A percentile compares a stretch with the other conserved stretches of the same genome.
Evolutionary conservation across 2,113 vertebrate species (phyloP).

Genomic region (Corynorhinus townsendii): DNA sequence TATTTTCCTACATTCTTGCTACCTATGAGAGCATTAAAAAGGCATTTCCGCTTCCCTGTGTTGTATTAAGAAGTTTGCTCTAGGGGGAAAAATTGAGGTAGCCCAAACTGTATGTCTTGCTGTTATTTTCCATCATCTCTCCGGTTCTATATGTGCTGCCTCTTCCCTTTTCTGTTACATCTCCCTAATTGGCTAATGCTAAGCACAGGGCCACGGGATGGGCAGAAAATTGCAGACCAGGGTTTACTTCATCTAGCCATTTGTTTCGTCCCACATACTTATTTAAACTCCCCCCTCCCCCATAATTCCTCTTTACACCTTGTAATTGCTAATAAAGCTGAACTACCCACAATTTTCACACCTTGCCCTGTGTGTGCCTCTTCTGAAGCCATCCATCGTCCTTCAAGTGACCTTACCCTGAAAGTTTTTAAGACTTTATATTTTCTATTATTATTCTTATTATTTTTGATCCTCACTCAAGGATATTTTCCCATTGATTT

Average conservation of each 20-base stretch:
- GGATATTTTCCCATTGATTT: no score
- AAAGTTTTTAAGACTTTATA: not conserved
- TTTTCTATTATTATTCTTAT: not conserved
- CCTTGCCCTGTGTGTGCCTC: not conserved
- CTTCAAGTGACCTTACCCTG: not conserved
- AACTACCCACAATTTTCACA: not conserved
- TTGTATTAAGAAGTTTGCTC: slow-evolving; percentile 35
- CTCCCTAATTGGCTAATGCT: not conserved
- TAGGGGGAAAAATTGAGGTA: not conserved
- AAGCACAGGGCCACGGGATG: not conserved
- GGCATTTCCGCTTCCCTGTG: not conserved
- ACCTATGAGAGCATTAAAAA: slow-evolving; percentile 31
- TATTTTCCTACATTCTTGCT: not conserved
- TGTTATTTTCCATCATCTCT: not conserved
- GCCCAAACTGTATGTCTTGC: not conserved
- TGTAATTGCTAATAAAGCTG: not conserved
- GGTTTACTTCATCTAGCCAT: not conserved
- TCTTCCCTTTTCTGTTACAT: not conserved
- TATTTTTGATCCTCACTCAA: no score
- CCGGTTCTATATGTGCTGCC: accelerated
- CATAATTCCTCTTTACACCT: not conserved
- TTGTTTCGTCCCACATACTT: not conserved
- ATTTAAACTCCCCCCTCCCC: not conserved
- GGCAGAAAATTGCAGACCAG: not conserved
- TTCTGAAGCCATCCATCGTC: not conserved